Percentiles rank a stretch among this genome's conserved stretches.
These are phyloP conservation scores for Dromiciops gliroides DNA, from an alignment of 2,113 vertebrate species.

Conservation along the genomic window DNA sequence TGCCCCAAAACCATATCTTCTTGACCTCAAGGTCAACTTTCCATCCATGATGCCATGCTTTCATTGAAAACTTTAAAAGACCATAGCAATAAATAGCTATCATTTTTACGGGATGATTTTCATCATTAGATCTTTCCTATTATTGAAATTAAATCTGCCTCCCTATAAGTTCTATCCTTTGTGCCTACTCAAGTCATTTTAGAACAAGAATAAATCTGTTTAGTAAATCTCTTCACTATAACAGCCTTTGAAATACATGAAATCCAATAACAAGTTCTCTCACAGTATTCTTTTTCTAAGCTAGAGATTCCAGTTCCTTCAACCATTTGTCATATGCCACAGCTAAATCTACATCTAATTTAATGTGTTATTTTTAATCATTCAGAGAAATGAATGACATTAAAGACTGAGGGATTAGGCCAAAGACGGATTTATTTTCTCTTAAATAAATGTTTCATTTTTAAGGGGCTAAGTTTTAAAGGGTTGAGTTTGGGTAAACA, in stretches of 20 bases:
- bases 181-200: background rate
- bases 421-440: background rate
- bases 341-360: background rate
- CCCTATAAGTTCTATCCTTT: background rate
- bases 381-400: background rate
- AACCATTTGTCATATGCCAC: background rate
- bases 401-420: background rate
- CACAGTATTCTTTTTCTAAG: background rate
- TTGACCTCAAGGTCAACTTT: background rate
- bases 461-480: background rate
- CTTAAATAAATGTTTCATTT: background rate
- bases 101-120: background rate
- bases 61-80: background rate
- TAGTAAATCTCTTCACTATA: background rate
- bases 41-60: background rate
- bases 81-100: background rate
- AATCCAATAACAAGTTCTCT: background rate
- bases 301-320: background rate
- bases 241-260: background rate
- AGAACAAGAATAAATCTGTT: background rate
- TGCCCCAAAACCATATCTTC: too few species aligned
- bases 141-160: background rate
- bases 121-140: background rate
- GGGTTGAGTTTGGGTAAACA: background rate
- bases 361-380: background rate